Percentiles rank a stretch among this genome's conserved stretches.
Conservation (phyloP, 2,888 invertebrate species). For the Osmoderma eremita region DNA sequence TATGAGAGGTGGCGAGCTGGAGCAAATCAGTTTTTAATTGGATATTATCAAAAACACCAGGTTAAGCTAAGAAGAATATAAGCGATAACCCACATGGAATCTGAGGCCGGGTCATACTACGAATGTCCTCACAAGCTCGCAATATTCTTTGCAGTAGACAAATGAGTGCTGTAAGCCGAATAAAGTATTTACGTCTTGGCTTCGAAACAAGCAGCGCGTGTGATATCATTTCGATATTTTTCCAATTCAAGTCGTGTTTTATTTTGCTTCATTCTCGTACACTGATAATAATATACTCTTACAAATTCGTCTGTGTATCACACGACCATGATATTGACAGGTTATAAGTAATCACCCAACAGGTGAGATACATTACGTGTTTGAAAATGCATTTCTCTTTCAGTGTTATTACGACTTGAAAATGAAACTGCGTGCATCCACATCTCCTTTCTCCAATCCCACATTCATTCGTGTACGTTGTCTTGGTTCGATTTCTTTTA, state of each 20-base stretch:
- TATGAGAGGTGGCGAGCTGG: too few species aligned
- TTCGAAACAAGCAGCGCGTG: not conserved
- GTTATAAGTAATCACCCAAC: conserved; percentile 29
- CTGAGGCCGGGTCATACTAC: conserved; percentile 53
- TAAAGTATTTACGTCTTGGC: conserved; percentile 50
- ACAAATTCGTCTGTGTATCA: conserved; percentile 27
- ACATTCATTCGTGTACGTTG: not conserved
- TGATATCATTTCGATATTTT: conserved; percentile 3
- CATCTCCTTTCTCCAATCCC: conserved; percentile 52
- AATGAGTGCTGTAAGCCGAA: conserved; percentile 54
- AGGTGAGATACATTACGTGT: conserved; percentile 42
- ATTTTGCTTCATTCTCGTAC: not conserved
- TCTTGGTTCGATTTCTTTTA: not conserved
- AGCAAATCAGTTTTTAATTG: conserved; percentile 44
- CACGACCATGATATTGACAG: conserved; percentile 45
- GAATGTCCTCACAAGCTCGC: conserved; percentile 49
- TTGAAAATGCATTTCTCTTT: conserved; percentile 50
- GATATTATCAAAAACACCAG: conserved; percentile 48
- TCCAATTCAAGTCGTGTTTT: not conserved
- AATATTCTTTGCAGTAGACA: conserved; percentile 52
- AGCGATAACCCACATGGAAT: conserved; percentile 58
- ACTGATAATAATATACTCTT: too few species aligned
- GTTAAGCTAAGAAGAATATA: conserved; percentile 55
- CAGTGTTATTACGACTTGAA: conserved; percentile 48
- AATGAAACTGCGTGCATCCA: conserved; percentile 52